A percentile compares a stretch with the other conserved stretches of the same genome.
Evolutionary conservation across 2,888 invertebrate species (phyloP).

Genomic region (Euzetes globulus): DNA sequence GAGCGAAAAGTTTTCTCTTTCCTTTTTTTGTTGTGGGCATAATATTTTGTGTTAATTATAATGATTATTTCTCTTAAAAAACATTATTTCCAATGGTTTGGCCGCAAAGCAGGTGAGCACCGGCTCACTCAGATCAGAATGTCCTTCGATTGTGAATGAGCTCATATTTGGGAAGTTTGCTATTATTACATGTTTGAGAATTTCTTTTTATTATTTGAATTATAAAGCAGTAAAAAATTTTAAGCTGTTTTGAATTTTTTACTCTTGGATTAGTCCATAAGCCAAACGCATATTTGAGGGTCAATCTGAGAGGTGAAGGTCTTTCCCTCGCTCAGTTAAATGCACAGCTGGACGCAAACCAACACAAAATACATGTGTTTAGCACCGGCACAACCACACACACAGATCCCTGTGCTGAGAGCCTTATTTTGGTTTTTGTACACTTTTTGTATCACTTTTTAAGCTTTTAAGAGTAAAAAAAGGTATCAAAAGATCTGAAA

Average conservation of each 20-base stretch:
- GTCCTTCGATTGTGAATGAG: not conserved
- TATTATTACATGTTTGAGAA: not conserved
- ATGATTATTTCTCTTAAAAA: not conserved
- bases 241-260: constrained; percentile 4
- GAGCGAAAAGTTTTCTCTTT: no score
- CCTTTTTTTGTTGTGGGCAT: no score
- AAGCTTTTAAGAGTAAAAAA: not conserved
- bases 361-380: not conserved
- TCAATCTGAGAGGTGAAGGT: constrained; percentile 22
- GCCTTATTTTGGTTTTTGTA: not conserved
- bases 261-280: constrained; percentile 12
- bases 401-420: not conserved
- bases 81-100: no score
- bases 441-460: not conserved
- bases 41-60: constrained; percentile 1
- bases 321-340: constrained; percentile 3
- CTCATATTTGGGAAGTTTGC: not conserved
- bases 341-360: constrained; percentile 14
- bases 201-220: not conserved
- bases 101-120: no score
- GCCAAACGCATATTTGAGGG: not conserved
- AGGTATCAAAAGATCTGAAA: not conserved
- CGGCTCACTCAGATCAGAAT: not conserved
- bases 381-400: no score
- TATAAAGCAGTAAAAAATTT: not conserved